Evolutionary conservation across 2,113 vertebrate species (phyloP).

Genomic region (Planiliza haematocheilus): DNA sequence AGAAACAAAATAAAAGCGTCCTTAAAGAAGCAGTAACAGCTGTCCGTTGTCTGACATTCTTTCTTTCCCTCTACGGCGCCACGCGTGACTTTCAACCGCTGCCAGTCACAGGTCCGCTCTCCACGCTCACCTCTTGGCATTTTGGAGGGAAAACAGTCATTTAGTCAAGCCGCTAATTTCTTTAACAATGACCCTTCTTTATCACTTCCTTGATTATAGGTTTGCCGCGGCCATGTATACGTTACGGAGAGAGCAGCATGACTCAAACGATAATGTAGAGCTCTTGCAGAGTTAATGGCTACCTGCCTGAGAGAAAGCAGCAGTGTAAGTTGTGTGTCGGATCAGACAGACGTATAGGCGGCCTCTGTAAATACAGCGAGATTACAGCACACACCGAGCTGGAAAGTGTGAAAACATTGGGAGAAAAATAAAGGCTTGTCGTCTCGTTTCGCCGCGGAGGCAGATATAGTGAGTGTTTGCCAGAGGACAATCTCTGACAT

Average conservation of each 20-base stretch:
- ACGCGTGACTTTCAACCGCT: background rate
- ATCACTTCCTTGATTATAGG: slow-evolving; percentile 61
- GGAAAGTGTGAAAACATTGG: slow-evolving; percentile 19
- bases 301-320: slow-evolving; percentile 45
- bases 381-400: background rate
- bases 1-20: no score
- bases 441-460: background rate
- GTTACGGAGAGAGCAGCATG: slow-evolving; percentile 27
- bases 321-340: background rate
- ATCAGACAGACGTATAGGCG: background rate
- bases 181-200: slow-evolving; percentile 37
- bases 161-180: slow-evolving; percentile 63
- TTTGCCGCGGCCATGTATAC: background rate
- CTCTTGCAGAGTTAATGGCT: slow-evolving; percentile 58
- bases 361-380: slow-evolving; percentile 8
- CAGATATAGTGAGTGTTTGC: background rate
- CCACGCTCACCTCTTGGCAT: slow-evolving; percentile 30
- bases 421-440: slow-evolving; percentile 12
- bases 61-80: background rate
- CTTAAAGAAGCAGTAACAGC: no score
- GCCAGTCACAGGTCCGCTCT: background rate
- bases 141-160: slow-evolving; percentile 62
- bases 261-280: slow-evolving; percentile 45
- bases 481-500: slow-evolving; percentile 46
- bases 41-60: background rate